Base-by-base conservation (phyloP, 35 echinoderm and acorn worm species). In the Hemicentrotus pulcherrimus region DNA sequence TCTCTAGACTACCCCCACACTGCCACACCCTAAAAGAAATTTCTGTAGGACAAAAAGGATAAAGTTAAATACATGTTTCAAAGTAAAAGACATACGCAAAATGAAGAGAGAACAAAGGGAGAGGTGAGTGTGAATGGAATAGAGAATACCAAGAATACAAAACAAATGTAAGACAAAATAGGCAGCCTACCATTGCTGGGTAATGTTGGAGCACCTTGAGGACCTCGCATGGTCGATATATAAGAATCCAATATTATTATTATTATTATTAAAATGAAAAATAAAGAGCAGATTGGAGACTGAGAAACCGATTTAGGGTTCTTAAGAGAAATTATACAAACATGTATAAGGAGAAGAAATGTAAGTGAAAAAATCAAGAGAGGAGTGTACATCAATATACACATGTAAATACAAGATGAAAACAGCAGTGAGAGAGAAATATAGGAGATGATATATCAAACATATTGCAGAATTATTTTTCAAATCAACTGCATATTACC, bases 11-110 rank as follows among this genome's bases (percentile, higher is more conserved):
- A 16, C 98, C 98, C 24, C 98, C 98, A 94, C 98, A 99, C 94
- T 99, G 98, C 98, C 98, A 99, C 11, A 99, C 98, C 65, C 98
- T 95, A 94, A 99, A 99, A 33, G 98, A 99, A 91, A 99, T 99
- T 97, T 99, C 98, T 99, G 97, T 33, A 89, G 94, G 70, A 48
- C 31, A 24, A 85, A 94, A 92, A 90, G 24, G 45, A 90, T 7
- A 47, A 11, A 35, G 19, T 6, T 90, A 90, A 15, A 90, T 32
- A 90, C 6, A 90, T 41, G 46, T 47, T 13, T 41, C 32, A 90
- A 90, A 41, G 32, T 45, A 90, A 22, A 41, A 41, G 88, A 59
- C 16, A 13, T 59, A 59, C 10, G 12, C 10, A 16, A 59, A 10
- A 59, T 14, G 5, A 0, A 46, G 86, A 89, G 12, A 46, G 45